Conservation (phyloP, 2,113 vertebrate species). For the Cyrtonyx montezumae region DNA sequence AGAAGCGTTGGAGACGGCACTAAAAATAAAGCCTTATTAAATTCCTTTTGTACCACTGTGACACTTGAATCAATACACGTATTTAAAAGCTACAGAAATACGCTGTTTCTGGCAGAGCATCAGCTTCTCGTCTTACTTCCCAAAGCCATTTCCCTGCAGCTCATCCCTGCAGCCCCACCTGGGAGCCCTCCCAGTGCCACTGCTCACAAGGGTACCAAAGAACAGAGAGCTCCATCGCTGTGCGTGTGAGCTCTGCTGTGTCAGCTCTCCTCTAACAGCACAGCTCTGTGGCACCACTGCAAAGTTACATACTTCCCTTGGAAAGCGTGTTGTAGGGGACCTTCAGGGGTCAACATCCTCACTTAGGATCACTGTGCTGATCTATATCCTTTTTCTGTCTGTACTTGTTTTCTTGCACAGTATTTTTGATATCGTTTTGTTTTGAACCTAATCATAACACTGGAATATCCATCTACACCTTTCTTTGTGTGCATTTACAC, state of each 20-base stretch:
- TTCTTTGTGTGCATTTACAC: not conserved
- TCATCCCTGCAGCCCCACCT: not conserved
- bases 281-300: not conserved
- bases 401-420: fast-evolving
- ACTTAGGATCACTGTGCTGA: fast-evolving
- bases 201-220: not conserved
- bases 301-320: not conserved
- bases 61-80: slow-evolving; percentile 26
- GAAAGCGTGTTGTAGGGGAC: not conserved
- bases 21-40: slow-evolving; percentile 32
- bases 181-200: not conserved
- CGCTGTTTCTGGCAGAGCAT: not conserved
- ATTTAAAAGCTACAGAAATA: slow-evolving; percentile 28
- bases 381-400: not conserved
- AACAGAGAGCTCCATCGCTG: not conserved
- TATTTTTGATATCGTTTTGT: not conserved
- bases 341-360: not conserved
- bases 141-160: not conserved
- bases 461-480: not conserved
- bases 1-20: not conserved
- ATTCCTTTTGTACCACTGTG: not conserved
- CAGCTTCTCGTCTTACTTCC: not conserved
- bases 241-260: not conserved
- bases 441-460: not conserved
- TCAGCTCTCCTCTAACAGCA: not conserved